These are phyloP conservation scores for Chloebia gouldiae DNA, from an alignment of 2,113 vertebrate species.

Conservation along the genomic window DNA sequence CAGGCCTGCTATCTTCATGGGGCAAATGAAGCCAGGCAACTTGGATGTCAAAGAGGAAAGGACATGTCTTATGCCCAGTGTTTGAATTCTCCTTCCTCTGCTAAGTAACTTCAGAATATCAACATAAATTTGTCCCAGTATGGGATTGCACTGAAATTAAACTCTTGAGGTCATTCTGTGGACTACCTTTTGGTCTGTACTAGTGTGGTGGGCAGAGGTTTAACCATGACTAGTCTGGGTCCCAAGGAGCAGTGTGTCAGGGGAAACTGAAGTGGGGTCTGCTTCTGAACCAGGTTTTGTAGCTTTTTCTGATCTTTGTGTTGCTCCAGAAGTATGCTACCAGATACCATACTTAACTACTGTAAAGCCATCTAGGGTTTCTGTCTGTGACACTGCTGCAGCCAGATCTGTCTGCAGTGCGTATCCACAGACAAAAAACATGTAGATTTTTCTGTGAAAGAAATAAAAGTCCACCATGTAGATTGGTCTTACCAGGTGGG, in stretches of 20 bases:
- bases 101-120: background rate
- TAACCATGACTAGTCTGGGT: background rate
- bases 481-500: background rate
- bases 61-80: background rate
- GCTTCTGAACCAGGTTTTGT: background rate
- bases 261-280: background rate
- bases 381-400: background rate
- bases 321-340: background rate
- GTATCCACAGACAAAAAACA: background rate
- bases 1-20: background rate
- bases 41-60: background rate
- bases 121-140: background rate
- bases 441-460: background rate
- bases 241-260: background rate
- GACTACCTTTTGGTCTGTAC: background rate
- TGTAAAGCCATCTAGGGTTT: background rate
- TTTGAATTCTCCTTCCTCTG: background rate
- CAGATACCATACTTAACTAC: background rate
- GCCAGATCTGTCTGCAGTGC: background rate
- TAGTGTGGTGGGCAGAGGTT: background rate
- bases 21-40: background rate
- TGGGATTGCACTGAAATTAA: background rate
- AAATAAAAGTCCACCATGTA: background rate
- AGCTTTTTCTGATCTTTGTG: background rate
- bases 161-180: background rate